Evolutionary conservation across 2,113 vertebrate species (phyloP).

Genomic region (Ploceus nigricollis): DNA sequence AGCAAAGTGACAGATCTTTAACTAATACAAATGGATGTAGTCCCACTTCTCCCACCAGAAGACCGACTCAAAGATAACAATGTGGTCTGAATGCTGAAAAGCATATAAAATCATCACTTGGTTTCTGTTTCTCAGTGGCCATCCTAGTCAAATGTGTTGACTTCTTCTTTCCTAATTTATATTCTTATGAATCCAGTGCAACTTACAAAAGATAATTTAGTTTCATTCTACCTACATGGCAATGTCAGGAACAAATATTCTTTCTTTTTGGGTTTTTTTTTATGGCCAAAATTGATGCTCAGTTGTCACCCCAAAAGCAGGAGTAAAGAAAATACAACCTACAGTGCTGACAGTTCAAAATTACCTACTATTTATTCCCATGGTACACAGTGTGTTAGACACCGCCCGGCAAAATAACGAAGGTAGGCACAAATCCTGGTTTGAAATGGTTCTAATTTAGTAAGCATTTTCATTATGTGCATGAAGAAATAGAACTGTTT

Average conservation of each 20-base stretch:
- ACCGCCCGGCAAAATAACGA: background rate
- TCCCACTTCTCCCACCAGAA: background rate
- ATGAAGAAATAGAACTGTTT: background rate
- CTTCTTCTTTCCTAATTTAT: background rate
- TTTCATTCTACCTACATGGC: background rate
- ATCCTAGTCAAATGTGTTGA: background rate
- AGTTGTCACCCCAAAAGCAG: background rate
- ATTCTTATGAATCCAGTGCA: background rate
- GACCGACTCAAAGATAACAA: background rate
- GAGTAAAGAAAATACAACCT: background rate
- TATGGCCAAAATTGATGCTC: background rate
- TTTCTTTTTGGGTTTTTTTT: accelerated
- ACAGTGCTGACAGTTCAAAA: background rate
- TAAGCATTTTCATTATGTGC: background rate
- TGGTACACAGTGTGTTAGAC: background rate
- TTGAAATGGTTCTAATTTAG: background rate
- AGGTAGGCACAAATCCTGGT: background rate
- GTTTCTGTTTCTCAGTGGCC: background rate
- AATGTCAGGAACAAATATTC: background rate
- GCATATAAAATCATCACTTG: background rate
- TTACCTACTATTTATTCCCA: background rate
- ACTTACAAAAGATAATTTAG: background rate
- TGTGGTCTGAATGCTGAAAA: background rate
- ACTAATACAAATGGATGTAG: background rate
- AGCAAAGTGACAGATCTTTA: slow-evolving; percentile 15